Base-by-base conservation (phyloP, 2,797 vertebrate species). In the Rhynchonycteris naso region DNA sequence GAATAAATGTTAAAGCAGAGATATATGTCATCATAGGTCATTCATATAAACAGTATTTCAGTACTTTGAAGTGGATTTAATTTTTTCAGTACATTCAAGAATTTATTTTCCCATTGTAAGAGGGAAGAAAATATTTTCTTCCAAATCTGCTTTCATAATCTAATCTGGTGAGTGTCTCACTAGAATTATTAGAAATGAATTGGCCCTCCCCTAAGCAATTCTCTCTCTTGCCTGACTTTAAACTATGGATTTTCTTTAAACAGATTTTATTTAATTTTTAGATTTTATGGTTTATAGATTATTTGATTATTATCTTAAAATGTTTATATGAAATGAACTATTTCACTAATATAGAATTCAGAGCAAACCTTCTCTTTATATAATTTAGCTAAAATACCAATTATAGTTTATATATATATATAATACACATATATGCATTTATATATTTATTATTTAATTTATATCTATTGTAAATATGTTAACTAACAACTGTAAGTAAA, bases 1-100 rank as follows among this genome's bases (percentile, higher is more conserved):
- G 26, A 76, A 50, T 4, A 74, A 94, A 80, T 26, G 43, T 65
- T 14, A 82, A 89, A 91, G 22, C 10, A 86, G 6, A 96, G 93
- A 81, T 90, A 59, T 50, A 8, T 65, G 66, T 76, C 10, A 58
- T 52, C 10, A 28, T 35, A 68, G n/a, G 18, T 47, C 13, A 78
- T 52, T 75, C 26, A 65, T 88, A 81, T 54, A 47, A 66, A 28
- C 16, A 81, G 8, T 13, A 47, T 61, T 91, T 91, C 33, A 76
- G 28, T 94, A 59, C 12, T 65, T 28, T 58, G 26, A 69, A 72
- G 63, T 68, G 4, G 2, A 82, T 71, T 85, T 88, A 13, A 78
- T 24, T 88, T 92, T 43, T 47, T 74, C 12, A 47, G 3, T 28
- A 82, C 1, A 47, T 68, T 74, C 7, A 75, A 59, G 19, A 83